Evolutionary conservation across 92 coral and sea anemone species (phyloP).

Genomic region (Zoanthus sociatus): DNA sequence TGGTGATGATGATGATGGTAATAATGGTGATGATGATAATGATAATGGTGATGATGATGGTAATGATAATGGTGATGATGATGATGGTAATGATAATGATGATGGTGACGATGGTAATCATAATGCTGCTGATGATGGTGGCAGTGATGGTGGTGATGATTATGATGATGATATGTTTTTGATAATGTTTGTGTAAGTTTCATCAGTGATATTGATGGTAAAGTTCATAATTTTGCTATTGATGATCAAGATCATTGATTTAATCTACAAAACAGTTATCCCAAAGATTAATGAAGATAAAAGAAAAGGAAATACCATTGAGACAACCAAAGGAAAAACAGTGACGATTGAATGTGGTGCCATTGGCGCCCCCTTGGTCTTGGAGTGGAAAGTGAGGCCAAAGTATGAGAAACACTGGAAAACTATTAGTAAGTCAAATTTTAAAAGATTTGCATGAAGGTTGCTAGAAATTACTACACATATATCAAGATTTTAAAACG

Average conservation of each 20-base stretch:
- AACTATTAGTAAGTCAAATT: constrained; percentile 7
- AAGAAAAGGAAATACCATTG: background rate
- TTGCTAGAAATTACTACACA: no score
- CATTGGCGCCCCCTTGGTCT: constrained; percentile 10
- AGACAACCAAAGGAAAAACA: constrained; percentile 4
- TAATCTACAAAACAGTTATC: background rate
- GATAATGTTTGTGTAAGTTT: no score
- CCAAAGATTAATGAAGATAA: background rate
- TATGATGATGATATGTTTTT: no score
- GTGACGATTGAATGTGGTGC: background rate
- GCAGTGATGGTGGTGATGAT: background rate
- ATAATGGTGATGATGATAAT: background rate
- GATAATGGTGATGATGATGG: background rate
- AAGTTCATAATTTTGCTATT: no score
- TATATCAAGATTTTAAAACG: no score
- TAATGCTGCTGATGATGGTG: no score
- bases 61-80: background rate
- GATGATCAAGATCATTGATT: background rate
- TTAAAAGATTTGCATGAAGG: no score
- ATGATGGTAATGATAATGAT: background rate
- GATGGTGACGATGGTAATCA: no score
- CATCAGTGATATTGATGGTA: no score
- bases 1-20: background rate
- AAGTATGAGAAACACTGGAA: constrained; percentile 26
- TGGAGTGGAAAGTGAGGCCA: constrained; percentile 36